Conservation (phyloP, 2,113 vertebrate species). For the Xenus cinereus region DNA sequence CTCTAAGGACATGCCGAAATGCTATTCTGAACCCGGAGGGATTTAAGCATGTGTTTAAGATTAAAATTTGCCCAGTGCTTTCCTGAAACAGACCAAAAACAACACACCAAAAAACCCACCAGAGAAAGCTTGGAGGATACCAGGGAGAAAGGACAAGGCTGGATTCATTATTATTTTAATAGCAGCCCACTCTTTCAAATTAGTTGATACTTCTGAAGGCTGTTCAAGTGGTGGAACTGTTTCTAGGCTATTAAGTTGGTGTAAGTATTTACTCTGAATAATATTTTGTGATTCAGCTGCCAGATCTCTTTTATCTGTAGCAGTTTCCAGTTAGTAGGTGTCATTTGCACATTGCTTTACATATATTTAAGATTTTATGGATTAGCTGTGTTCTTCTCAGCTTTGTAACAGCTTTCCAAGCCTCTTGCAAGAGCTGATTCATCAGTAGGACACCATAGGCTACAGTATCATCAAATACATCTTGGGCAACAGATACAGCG, state of each 20-base stretch:
- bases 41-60: not conserved
- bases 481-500: not conserved
- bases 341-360: slow-evolving; percentile 30
- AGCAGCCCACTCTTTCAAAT: slow-evolving; percentile 1
- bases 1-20: not conserved
- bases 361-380: slow-evolving; percentile 3
- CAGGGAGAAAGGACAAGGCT: not conserved
- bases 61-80: not conserved
- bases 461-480: not conserved
- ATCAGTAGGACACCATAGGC: slow-evolving; percentile 3
- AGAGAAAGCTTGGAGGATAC: not conserved
- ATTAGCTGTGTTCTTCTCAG: not conserved
- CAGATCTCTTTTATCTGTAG: slow-evolving; percentile 1
- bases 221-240: not conserved
- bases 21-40: not conserved
- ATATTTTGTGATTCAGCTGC: slow-evolving; percentile 30
- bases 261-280: slow-evolving; percentile 14
- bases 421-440: slow-evolving; percentile 2
- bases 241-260: not conserved
- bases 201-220: not conserved
- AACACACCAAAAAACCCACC: not conserved
- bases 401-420: slow-evolving; percentile 16
- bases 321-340: slow-evolving; percentile 7
- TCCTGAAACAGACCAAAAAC: not conserved
- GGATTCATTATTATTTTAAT: not conserved